Evolutionary conservation across 92 coral and sea anemone genomes (phyloP).

Genomic region (Muricea muricata): DNA sequence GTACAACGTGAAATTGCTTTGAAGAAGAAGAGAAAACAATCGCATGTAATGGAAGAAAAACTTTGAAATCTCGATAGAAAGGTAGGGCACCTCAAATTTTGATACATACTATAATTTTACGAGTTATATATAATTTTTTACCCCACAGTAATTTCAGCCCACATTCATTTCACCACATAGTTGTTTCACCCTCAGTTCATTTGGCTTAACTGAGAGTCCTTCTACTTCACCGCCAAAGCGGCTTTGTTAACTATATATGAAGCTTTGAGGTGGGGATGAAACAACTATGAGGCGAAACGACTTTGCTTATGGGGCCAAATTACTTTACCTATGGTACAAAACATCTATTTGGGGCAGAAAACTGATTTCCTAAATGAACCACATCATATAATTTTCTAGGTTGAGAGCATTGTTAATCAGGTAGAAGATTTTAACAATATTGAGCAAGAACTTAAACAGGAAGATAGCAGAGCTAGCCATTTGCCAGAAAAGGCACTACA

Average conservation of each 20-base stretch:
- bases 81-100: background rate
- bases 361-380: background rate
- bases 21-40: background rate
- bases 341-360: background rate
- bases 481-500: background rate
- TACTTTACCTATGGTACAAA: background rate
- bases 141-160: too few relatives aligned
- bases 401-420: conserved; percentile 6
- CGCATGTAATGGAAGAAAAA: conserved; percentile 1
- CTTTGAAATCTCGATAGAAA: background rate
- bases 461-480: background rate
- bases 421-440: background rate
- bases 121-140: too few relatives aligned
- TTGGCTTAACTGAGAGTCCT: too few relatives aligned
- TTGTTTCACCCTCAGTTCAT: too few relatives aligned
- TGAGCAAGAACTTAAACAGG: conserved; percentile 7
- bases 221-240: too few relatives aligned
- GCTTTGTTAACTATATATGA: too few relatives aligned
- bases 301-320: too few relatives aligned
- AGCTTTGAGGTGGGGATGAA: too few relatives aligned
- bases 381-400: background rate
- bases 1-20: background rate
- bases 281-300: too few relatives aligned
- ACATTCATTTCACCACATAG: too few relatives aligned
- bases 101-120: background rate